Evolutionary conservation across 2,113 vertebrate species (phyloP), one percentile per base, ranked within the genome.

Genomic region (Bos javanicus): DNA sequence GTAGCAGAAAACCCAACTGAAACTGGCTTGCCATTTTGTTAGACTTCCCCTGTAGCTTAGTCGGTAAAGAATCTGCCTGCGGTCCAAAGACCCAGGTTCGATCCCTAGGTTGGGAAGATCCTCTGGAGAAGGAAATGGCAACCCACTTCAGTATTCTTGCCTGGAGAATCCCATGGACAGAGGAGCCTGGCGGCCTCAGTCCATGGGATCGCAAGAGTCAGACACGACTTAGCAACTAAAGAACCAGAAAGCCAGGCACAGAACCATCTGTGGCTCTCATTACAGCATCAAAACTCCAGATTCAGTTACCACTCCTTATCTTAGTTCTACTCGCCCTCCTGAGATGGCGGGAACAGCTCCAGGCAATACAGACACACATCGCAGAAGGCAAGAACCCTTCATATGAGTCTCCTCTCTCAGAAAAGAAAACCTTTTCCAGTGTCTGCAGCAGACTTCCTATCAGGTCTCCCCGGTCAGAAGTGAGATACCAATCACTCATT

Each of bases 221-320:
- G 21, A 74, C 36, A 39, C 0, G 0, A 74, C n/a, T 12, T 23
- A 39, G 5, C 1, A 0, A 74, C 36, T 39, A 12, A 23, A 23
- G 67, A 74, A 36, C 36, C 67, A 74, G 67, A 6, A 11, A 14
- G 6, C n/a, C 74, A 5, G 54, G 52, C 71, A 91, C 6, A 76
- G 12, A 92, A 86, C 39, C 78, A 81, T 16, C 14, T 14, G 19
- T 1, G 36, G 43, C 76, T 76, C 30, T 48, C 78, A 56, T 2
- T 3, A 21, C 0, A 1, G 19, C 36, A 57, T 28, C 33, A 46
- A 3, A 19, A 74, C 67, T 16, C 14, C 71, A 91, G 62, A 59
- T 6, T n/a, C 54, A 21, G 59, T 83, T n/a, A 87, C 15, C 17
- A 21, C 39, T n/a, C 50, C 36, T n/a, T 54, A 6, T 23, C 12